Conservation (phyloP, 2,113 vertebrate species). For the Odontesthes bonariensis region DNA sequence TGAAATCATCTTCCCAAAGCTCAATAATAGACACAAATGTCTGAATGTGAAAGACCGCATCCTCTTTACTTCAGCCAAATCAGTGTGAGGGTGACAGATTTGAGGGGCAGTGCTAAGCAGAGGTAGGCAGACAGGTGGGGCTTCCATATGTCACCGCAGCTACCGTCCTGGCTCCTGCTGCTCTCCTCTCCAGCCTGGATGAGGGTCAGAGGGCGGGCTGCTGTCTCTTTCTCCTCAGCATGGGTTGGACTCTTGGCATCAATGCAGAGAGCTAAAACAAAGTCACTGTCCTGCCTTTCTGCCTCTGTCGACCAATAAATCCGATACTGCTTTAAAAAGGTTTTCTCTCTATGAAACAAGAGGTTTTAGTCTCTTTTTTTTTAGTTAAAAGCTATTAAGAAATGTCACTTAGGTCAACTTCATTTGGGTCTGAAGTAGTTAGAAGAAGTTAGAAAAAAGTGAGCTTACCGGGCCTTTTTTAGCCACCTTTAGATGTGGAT, state of each 20-base stretch:
- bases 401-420: neutral
- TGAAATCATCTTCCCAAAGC: conserved; percentile 22
- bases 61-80: conserved; percentile 6
- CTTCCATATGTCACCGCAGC: conserved; percentile 46
- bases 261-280: neutral
- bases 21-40: neutral
- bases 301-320: neutral
- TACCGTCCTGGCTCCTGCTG: conserved; percentile 33
- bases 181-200: conserved; percentile 35
- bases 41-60: conserved; percentile 1
- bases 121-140: conserved; percentile 61
- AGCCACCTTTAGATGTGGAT: too few relatives aligned
- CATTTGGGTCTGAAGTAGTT: too few relatives aligned
- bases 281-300: neutral
- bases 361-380: too few relatives aligned
- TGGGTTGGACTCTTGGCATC: conserved; percentile 38
- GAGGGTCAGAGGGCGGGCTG: conserved; percentile 58
- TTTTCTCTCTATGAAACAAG: too few relatives aligned
- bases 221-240: conserved; percentile 43
- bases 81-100: conserved; percentile 38
- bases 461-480: too few relatives aligned
- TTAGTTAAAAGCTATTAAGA: neutral
- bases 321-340: too few relatives aligned
- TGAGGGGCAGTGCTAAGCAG: conserved; percentile 34
- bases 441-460: too few relatives aligned